These are phyloP conservation scores for Xylota segnis DNA, from an alignment of 2,888 invertebrate genomes.

Conservation along the genomic window DNA sequence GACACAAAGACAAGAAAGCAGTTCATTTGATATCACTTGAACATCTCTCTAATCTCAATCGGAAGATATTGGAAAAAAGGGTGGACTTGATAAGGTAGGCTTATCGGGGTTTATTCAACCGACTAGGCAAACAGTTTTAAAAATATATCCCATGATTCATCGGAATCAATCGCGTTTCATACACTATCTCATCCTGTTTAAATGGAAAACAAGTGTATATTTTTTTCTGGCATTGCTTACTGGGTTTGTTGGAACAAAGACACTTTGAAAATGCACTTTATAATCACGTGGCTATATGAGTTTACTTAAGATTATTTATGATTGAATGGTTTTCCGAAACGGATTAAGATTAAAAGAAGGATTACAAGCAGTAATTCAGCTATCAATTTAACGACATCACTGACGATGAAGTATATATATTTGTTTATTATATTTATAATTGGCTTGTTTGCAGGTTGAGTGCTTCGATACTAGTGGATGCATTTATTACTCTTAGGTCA, in stretches of 20 bases:
- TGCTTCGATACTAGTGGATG: too few species aligned
- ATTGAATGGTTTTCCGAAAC: neutral
- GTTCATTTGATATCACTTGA: conserved; percentile 3
- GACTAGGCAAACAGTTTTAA: neutral
- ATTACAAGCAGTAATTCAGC: too few species aligned
- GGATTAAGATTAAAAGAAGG: conserved; percentile 3
- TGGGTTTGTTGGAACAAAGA: neutral
- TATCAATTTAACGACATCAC: too few species aligned
- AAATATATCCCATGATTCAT: conserved; percentile 9
- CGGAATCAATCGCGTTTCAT: neutral
- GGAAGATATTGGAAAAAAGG: neutral
- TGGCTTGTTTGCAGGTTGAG: too few species aligned
- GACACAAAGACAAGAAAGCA: neutral
- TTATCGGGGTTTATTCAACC: conserved; percentile 28
- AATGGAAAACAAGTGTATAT: conserved; percentile 1
- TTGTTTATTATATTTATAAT: too few species aligned
- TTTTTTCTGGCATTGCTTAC: neutral
- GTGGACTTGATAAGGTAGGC: conserved; percentile 20
- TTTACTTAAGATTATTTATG: conserved; percentile 17
- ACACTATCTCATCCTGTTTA: conserved; percentile 9
- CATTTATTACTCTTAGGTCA: too few species aligned
- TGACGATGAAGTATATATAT: too few species aligned
- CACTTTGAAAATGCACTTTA: neutral
- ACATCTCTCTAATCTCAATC: neutral
- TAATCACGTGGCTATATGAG: neutral